These are phyloP conservation scores for Pogonognathellus flavescens DNA, from an alignment of 1,140 invertebrate species.

Conservation along the genomic window DNA sequence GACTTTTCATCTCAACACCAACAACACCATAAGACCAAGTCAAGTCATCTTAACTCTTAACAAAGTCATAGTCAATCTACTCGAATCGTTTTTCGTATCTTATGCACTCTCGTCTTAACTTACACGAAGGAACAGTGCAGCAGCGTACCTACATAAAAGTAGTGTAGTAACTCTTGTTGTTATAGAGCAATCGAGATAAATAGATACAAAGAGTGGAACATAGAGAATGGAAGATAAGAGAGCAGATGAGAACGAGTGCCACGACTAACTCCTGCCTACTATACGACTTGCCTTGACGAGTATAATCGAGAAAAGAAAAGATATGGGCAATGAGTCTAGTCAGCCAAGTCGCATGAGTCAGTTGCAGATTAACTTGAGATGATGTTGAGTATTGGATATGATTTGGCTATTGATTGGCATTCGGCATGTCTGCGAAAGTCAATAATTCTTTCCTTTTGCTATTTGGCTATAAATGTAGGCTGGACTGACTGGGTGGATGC, in stretches of 20 bases:
- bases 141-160: background rate
- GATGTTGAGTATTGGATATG: conserved; percentile 49
- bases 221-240: conserved; percentile 1
- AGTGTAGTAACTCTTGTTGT: conserved; percentile 12
- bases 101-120: too few species aligned
- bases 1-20: conserved; percentile 46
- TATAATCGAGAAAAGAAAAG: conserved; percentile 16
- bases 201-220: background rate
- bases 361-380: conserved; percentile 50
- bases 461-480: background rate
- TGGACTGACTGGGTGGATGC: background rate
- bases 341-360: conserved; percentile 45
- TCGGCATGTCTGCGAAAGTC: conserved; percentile 42
- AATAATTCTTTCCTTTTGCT: conserved; percentile 24
- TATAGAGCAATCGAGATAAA: background rate
- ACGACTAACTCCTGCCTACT: background rate
- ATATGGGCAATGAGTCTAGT: conserved; percentile 44
- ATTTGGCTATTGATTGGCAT: conserved; percentile 55
- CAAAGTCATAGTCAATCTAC: background rate
- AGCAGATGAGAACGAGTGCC: background rate
- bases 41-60: background rate
- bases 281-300: conserved; percentile 7
- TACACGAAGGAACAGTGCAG: too few species aligned
- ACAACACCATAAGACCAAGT: conserved; percentile 21
- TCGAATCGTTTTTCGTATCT: background rate